Percentiles rank a stretch among this genome's conserved stretches.
Evolutionary conservation across 92 coral and sea anemone species (phyloP).

Genomic region (Palythoa caribaeorum): DNA sequence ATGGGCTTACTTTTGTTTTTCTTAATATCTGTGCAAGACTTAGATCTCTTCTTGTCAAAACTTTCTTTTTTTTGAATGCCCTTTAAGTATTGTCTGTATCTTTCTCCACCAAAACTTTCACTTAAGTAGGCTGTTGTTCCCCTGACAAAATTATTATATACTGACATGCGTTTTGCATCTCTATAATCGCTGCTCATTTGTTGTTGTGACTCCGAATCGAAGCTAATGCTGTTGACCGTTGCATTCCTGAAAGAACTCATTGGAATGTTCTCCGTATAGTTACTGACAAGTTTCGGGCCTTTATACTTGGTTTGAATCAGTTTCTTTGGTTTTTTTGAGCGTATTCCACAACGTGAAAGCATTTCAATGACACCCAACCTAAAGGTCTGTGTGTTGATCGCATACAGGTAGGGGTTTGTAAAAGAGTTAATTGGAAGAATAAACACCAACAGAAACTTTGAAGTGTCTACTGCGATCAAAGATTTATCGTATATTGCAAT

Average conservation of each 20-base stretch:
- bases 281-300: not conserved
- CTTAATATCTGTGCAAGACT: constrained; percentile 15
- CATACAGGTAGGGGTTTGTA: constrained; percentile 92
- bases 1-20: not conserved
- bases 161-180: not conserved
- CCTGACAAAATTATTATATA: not conserved
- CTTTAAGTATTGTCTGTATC: not conserved
- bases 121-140: not conserved
- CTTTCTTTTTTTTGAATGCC: not conserved
- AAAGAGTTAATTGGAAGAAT: constrained; percentile 90
- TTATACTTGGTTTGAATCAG: constrained; percentile 37
- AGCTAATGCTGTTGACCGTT: not conserved
- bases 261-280: not conserved
- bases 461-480: constrained; percentile 69
- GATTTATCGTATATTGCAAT: constrained; percentile 85
- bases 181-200: not conserved
- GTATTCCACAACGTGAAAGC: constrained; percentile 66
- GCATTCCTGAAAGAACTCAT: not conserved
- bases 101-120: not conserved
- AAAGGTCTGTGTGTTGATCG: constrained; percentile 82
- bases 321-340: constrained; percentile 53
- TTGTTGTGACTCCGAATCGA: not conserved
- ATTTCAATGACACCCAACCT: constrained; percentile 73
- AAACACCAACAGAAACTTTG: constrained; percentile 88
- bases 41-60: not conserved